Base-by-base conservation (phyloP, 2,113 vertebrate species). In the Smithornis capensis region DNA sequence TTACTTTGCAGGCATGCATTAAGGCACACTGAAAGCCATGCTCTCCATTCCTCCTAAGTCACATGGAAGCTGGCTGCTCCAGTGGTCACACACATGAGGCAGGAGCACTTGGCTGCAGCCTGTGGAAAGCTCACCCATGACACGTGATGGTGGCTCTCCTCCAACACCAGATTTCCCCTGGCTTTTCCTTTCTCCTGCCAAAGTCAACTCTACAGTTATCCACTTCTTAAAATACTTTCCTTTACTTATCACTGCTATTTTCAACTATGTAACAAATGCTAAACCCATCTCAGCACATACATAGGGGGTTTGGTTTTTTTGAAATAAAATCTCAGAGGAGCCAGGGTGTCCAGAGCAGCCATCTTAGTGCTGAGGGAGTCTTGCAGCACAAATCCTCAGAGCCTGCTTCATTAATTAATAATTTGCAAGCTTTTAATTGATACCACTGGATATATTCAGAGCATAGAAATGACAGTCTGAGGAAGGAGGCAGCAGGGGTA, bases 361-460 rank as follows among this genome's bases (percentile, higher is more conserved):
- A 7, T 68, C 87, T 53, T 77, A 91, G 65, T 56, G 52, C 50
- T 37, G 35, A 83, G 79, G 50, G 59, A 91, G 31, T 4, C 44
- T 76, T 71, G 62, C 45, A 95, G 81, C 78, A 83, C 37, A 76
- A 88, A 97, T 94, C 45, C 44, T 91, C 35, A 25, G 42, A 94
- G 86, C 53, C 71, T 67, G 53, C 42, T 83, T 82, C 73, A 83
- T 94, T 94, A 90, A 92, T 95, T 96, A 93, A 87, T 94, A 90
- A 94, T 80, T 47, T 76, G 35, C 80, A 83, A 87, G 76, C 65
- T 75, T 92, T 94, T 95, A 95, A 88, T 95, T 93, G 60, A 73
- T 91, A 91, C 69, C 67, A 44, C 64, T 90, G 89, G 47, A 87
- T 89, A 87, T 89, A 86, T 90, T 92, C 88, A 95, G 59, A 89